Percentiles rank a stretch among this genome's conserved stretches.
phyloP scores from a whole-genome alignment of 1,140 invertebrate species.

The Drosophila parabipectinata region DNA sequence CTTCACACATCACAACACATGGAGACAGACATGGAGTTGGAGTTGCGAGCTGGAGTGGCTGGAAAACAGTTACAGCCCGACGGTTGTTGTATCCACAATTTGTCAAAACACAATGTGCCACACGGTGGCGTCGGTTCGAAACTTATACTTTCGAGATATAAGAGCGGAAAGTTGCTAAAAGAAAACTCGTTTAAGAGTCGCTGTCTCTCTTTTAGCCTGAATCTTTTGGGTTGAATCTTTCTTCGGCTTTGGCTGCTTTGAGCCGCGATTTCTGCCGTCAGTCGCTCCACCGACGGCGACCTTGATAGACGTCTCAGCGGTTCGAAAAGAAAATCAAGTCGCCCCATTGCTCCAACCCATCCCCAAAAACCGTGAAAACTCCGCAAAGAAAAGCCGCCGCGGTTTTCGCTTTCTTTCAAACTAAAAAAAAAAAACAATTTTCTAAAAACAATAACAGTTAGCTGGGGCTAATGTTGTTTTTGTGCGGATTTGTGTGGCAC shows the following conservation, averaged over 20 bases:
- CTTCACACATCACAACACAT: constrained; percentile 54
- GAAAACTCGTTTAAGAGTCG: constrained; percentile 70
- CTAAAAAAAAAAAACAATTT: constrained; percentile 37
- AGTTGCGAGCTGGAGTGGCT: background rate
- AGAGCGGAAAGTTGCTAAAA: constrained; percentile 54
- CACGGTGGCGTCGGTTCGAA: constrained; percentile 14
- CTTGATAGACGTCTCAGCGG: constrained; percentile 83
- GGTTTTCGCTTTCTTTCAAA: constrained; percentile 49
- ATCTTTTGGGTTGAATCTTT: constrained; percentile 12
- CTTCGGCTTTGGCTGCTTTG: constrained; percentile 41
- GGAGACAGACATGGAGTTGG: background rate
- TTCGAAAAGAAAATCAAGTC: constrained; percentile 21
- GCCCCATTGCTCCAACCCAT: background rate
- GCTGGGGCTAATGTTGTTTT: constrained; percentile 41
- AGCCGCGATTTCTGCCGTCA: constrained; percentile 47
- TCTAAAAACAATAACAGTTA: constrained; percentile 48
- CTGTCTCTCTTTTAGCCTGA: constrained; percentile 34
- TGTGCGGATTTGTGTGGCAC: constrained; percentile 44
- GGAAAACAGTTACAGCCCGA: constrained; percentile 8
- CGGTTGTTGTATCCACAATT: constrained; percentile 69
- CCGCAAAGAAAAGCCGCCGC: constrained; percentile 34
- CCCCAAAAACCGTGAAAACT: constrained; percentile 12
- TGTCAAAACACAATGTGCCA: constrained; percentile 62
- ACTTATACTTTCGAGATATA: constrained; percentile 81
- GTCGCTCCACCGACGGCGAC: constrained; percentile 83